phyloP scores from a whole-genome alignment of 1,140 invertebrate species.

The Paracyclopina nana region DNA sequence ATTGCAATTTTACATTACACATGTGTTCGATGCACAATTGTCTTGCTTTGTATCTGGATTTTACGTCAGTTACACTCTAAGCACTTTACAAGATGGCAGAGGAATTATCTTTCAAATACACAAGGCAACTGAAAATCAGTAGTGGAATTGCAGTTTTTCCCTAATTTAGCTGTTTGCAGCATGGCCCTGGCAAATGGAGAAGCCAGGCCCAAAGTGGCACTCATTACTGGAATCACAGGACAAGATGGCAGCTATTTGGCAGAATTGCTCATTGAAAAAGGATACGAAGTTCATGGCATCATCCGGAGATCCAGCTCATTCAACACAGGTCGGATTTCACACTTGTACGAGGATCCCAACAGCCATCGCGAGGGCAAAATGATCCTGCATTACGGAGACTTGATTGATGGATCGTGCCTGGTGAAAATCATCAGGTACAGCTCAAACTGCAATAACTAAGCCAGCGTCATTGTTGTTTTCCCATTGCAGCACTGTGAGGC shows the following conservation, averaged over 20 bases:
- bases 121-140: too few relatives aligned
- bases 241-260: constrained; percentile 97
- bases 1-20: too few relatives aligned
- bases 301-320: constrained; percentile 86
- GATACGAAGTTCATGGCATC: constrained; percentile 89
- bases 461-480: too few relatives aligned
- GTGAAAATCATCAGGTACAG: constrained; percentile 93
- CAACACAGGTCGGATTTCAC: constrained; percentile 86
- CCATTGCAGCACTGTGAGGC: constrained; percentile 53
- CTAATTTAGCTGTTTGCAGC: neutral
- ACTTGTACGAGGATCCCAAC: constrained; percentile 73
- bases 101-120: too few relatives aligned
- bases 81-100: too few relatives aligned
- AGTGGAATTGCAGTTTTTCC: too few relatives aligned
- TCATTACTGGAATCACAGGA: constrained; percentile 40
- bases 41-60: too few relatives aligned
- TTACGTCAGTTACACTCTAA: too few relatives aligned
- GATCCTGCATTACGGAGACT: constrained; percentile 95
- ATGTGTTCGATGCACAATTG: too few relatives aligned
- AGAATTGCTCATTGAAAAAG: constrained; percentile 81
- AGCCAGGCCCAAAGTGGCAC: constrained; percentile 26
- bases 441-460: too few relatives aligned
- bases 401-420: constrained; percentile 92
- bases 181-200: neutral
- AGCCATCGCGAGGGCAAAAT: constrained; percentile 59